Evolutionary conservation across 2,888 invertebrate genomes (phyloP), one percentile per base, ranked within the genome.

Genomic region (Carpatolechia fugitivella): DNA sequence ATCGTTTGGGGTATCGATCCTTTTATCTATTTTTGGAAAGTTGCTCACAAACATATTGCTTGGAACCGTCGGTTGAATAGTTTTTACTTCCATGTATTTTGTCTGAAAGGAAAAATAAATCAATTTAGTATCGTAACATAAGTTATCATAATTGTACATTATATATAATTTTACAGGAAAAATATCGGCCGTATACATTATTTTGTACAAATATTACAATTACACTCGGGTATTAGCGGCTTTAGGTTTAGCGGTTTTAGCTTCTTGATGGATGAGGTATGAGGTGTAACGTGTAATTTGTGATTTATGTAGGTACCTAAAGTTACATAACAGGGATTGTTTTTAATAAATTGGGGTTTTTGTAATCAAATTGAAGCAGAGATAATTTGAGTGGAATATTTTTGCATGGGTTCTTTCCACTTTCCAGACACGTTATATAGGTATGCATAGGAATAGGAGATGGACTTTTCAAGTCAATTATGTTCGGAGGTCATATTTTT

Each of bases 71-170:
- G 87, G 86, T 56, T 89, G 83, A 31, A 87, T 83, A 0, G 86
- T 88, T 67, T 90, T 88, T 1, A 88, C 76, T 59, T 90, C 90
- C 82, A 83, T 84, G 54, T 83, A 83, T 63, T 89, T 89, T 1
- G 85, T 88, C 90, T 91, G 85, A 69, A 87, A 80, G 57, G 20
- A n/a, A 55, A 36, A 55, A 57, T n/a, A 38, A n/a, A 13, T 38
- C 11, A 48, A 14, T 20, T 13, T 16, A n/a, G 20, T 11, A 16
- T 8, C 11, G 5, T 24, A 20, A 18, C 20, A 20, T 11, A 14
- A 41, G 20, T 0, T 16, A 24, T 20, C 20, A 41, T 11, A 24
- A 41, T 2, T 8, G 7, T 41, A 6, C 16, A 20, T 14, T 20
- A 18, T 11, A 10, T 6, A 20, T 20, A 11, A 24, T n/a, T 20